Evolutionary conservation across 2,797 vertebrate species (phyloP).

Genomic region (Oceanodroma leucorhoa): DNA sequence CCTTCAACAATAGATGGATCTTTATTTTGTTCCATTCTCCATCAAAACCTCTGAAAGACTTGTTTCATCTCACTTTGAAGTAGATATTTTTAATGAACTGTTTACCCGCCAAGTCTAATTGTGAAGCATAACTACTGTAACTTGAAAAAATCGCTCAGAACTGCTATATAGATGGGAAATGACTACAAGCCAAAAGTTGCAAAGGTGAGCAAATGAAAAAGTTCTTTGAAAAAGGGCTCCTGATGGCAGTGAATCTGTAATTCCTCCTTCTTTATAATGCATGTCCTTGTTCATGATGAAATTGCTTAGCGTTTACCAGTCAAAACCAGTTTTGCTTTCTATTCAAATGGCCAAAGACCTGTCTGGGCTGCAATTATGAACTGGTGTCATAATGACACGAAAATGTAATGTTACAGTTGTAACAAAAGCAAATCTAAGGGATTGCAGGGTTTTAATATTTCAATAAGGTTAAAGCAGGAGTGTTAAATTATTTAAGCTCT

Average conservation of each 20-base stretch:
- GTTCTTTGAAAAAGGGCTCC: background rate
- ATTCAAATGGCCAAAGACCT: background rate
- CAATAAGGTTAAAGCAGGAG: slow-evolving; percentile 53
- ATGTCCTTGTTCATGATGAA: background rate
- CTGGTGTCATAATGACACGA: background rate
- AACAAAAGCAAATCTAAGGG: slow-evolving; percentile 49
- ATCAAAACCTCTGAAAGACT: background rate
- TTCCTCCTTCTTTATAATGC: background rate
- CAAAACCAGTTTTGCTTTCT: background rate
- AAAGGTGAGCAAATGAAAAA: background rate
- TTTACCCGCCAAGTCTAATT: slow-evolving; percentile 47
- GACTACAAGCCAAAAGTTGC: slow-evolving; percentile 34
- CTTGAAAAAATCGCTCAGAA: slow-evolving; percentile 30
- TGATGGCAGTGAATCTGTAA: background rate
- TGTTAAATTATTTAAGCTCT: slow-evolving; percentile 46
- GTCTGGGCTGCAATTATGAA: background rate
- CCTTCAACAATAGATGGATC: background rate
- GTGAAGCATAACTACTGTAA: background rate
- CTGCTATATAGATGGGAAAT: background rate
- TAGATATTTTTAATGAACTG: slow-evolving; percentile 35
- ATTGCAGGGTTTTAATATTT: slow-evolving; percentile 57
- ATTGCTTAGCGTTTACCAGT: background rate
- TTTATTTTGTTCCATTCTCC: background rate
- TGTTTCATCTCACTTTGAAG: slow-evolving; percentile 36
- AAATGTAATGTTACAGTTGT: slow-evolving; percentile 1